phyloP scores from a whole-genome alignment of 92 coral and sea anemone species.

The Diadumene lineata region DNA sequence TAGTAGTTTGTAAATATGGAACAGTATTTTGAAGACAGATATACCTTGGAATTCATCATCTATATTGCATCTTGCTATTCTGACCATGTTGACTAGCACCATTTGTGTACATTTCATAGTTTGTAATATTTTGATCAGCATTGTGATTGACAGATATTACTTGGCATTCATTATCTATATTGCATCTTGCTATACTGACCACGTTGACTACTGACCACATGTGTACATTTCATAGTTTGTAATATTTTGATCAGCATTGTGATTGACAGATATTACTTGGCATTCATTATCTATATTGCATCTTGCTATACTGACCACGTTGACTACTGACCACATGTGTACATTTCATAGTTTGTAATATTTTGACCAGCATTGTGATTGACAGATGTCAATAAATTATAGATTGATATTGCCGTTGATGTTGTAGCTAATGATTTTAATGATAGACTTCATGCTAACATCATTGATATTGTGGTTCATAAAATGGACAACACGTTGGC shows the following conservation, averaged over 20 bases:
- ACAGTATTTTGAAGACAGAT: too few relatives aligned
- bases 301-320: not conserved
- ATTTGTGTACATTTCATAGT: too few relatives aligned
- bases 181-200: not conserved
- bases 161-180: not conserved
- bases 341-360: too few relatives aligned
- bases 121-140: not conserved
- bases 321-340: too few relatives aligned
- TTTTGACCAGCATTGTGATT: not conserved
- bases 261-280: not conserved
- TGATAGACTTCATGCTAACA: not conserved
- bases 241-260: not conserved
- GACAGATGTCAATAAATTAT: not conserved
- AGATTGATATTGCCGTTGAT: not conserved
- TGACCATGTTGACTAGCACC: too few relatives aligned
- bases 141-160: not conserved
- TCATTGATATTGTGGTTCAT: slow-evolving; percentile 29
- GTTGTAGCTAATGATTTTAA: not conserved
- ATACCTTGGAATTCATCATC: too few relatives aligned
- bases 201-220: too few relatives aligned
- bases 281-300: not conserved
- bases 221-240: too few relatives aligned
- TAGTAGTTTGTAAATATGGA: not conserved
- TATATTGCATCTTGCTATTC: too few relatives aligned
- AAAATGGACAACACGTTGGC: slow-evolving; percentile 91